phyloP scores from a whole-genome alignment of 2,888 invertebrate species.

The Agonopterix alstromeriana region DNA sequence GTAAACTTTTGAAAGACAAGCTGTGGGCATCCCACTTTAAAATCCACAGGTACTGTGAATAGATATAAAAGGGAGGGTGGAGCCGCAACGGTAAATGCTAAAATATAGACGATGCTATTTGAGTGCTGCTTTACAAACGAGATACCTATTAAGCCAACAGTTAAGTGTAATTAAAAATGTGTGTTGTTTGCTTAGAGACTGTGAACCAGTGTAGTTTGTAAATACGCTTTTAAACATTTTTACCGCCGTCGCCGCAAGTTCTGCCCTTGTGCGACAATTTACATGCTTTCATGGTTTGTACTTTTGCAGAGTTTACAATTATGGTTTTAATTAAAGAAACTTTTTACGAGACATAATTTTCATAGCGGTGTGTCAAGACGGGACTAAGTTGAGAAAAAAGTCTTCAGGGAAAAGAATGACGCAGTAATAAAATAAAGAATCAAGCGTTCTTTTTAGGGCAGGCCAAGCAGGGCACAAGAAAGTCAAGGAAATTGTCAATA shows the following conservation, averaged over 20 bases:
- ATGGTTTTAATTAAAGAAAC: background rate
- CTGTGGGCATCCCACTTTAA: constrained; percentile 44
- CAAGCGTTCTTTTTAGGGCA: background rate
- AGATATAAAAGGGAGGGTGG: constrained; percentile 20
- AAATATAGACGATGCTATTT: background rate
- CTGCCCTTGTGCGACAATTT: no score
- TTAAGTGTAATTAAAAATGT: no score
- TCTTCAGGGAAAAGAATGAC: background rate
- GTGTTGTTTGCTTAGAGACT: no score
- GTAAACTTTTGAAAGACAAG: constrained; percentile 58
- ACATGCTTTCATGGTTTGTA: background rate
- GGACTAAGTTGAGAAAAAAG: background rate
- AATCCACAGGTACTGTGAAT: constrained; percentile 37
- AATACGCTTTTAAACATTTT: no score
- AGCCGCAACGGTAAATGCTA: background rate
- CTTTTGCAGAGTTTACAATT: background rate
- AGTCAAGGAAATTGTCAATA: constrained; percentile 2
- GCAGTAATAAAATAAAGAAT: background rate
- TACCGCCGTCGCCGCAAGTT: no score
- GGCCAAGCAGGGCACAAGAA: background rate
- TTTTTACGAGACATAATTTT: background rate
- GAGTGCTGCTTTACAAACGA: no score
- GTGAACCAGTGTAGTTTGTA: no score
- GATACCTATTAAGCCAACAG: no score
- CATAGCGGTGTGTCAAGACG: background rate